These are phyloP conservation scores for Cryptocephalus primarius DNA, from an alignment of 2,888 invertebrate species.

Conservation along the genomic window DNA sequence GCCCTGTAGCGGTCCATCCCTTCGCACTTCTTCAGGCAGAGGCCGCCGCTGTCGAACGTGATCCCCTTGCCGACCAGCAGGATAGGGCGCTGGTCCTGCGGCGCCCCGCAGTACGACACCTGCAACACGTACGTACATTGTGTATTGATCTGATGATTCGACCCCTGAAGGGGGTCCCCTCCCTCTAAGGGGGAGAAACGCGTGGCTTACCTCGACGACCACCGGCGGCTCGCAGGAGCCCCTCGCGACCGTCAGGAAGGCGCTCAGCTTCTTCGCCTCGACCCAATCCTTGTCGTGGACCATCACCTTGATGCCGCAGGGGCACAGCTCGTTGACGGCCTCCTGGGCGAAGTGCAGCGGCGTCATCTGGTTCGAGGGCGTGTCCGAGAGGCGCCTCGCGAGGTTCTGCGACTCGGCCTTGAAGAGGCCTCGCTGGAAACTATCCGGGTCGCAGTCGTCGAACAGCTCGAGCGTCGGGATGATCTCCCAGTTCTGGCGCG, in stretches of 20 bases:
- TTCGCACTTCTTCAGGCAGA: conserved; percentile 34
- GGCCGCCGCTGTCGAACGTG: conserved; percentile 45
- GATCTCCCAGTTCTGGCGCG: conserved; percentile 35
- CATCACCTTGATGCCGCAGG: conserved; percentile 42
- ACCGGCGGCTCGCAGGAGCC: conserved; percentile 57
- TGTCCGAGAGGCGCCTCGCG: conserved; percentile 61
- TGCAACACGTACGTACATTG: too few species aligned
- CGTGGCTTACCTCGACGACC: conserved; percentile 48
- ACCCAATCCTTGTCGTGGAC: conserved; percentile 55
- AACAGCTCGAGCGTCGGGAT: conserved; percentile 42
- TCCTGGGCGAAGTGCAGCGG: conserved; percentile 61
- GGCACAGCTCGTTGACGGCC: conserved; percentile 52
- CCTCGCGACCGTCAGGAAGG: conserved; percentile 52
- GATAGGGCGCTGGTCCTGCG: conserved; percentile 43
- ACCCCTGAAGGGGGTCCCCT: too few species aligned
- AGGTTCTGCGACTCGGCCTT: conserved; percentile 66
- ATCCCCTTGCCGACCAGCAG: conserved; percentile 57
- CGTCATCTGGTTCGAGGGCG: conserved; percentile 69
- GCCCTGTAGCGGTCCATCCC: conserved; percentile 35
- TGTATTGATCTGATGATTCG: too few species aligned
- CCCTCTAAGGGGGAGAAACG: too few species aligned
- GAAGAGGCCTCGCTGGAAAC: conserved; percentile 50
- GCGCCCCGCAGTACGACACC: conserved; percentile 2
- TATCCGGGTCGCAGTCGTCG: conserved; percentile 43
- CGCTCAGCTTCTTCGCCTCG: conserved; percentile 49